Conservation (phyloP, 1,140 invertebrate genomes). For the Drosophila sproati region DNA sequence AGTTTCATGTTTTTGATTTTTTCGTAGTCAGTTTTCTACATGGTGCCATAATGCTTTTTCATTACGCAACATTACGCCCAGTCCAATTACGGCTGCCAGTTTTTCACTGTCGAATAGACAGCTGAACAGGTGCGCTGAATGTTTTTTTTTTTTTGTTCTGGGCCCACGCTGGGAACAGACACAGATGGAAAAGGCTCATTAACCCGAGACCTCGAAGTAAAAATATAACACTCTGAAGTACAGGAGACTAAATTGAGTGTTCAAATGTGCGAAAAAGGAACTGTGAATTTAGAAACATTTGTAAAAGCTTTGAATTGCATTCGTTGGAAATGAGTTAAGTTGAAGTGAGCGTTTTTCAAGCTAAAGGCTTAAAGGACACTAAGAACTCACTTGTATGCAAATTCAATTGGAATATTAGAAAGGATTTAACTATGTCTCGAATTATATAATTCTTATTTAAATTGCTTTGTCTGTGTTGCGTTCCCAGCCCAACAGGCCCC, state of each 20-base stretch:
- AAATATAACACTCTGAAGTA: not conserved
- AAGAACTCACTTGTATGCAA: not conserved
- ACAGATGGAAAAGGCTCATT: conserved; percentile 18
- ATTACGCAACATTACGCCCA: conserved; percentile 75
- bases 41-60: conserved; percentile 74
- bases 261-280: not conserved
- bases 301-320: not conserved
- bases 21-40: conserved; percentile 35
- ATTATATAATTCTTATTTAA: conserved; percentile 17
- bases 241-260: not conserved
- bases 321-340: too few relatives aligned
- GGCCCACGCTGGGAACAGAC: conserved; percentile 56
- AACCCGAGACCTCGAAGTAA: not conserved
- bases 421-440: not conserved
- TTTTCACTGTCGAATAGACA: conserved; percentile 60
- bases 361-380: not conserved
- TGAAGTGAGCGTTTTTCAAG: not conserved
- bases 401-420: not conserved
- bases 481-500: not conserved
- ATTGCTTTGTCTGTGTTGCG: not conserved
- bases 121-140: conserved; percentile 56
- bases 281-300: not conserved
- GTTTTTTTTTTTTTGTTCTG: conserved; percentile 22
- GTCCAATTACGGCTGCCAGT: conserved; percentile 72
- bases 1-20: conserved; percentile 48